Percentiles rank a stretch among this genome's conserved stretches.
Conservation (phyloP, 2,113 vertebrate genomes). For the Myrmecobius fasciatus region DNA sequence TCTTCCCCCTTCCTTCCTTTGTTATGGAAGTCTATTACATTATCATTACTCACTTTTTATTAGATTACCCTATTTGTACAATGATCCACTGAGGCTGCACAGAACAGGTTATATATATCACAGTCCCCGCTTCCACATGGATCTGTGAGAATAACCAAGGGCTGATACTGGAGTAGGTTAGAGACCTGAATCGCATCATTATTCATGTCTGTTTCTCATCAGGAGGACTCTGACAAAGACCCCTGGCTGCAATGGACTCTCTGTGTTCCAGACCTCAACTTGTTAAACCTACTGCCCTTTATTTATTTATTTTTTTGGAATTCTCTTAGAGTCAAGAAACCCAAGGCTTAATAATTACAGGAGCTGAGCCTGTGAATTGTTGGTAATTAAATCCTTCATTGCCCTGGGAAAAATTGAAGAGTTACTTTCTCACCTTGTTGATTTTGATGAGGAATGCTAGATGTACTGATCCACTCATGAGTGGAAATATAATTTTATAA, state of each 20-base stretch:
- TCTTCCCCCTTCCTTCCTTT: constrained; percentile 33
- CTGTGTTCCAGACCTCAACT: background rate
- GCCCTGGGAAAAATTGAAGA: background rate
- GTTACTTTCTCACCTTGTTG: background rate
- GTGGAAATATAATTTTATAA: background rate
- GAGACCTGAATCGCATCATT: background rate
- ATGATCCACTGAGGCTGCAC: background rate
- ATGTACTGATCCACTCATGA: background rate
- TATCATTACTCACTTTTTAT: background rate
- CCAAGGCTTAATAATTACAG: background rate
- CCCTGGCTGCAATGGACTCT: background rate
- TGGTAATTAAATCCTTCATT: background rate
- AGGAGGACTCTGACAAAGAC: background rate
- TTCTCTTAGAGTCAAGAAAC: background rate
- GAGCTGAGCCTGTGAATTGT: background rate
- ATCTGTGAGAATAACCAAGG: background rate
- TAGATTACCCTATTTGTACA: background rate
- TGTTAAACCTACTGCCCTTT: background rate
- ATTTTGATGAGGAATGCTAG: background rate
- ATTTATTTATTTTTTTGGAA: background rate
- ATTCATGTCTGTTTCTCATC: background rate
- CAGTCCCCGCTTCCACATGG: background rate
- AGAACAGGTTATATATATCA: background rate
- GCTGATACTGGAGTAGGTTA: background rate
- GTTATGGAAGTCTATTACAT: background rate